Evolutionary conservation across 2,888 invertebrate genomes (phyloP).

Genomic region (Embidobia sp.): DNA sequence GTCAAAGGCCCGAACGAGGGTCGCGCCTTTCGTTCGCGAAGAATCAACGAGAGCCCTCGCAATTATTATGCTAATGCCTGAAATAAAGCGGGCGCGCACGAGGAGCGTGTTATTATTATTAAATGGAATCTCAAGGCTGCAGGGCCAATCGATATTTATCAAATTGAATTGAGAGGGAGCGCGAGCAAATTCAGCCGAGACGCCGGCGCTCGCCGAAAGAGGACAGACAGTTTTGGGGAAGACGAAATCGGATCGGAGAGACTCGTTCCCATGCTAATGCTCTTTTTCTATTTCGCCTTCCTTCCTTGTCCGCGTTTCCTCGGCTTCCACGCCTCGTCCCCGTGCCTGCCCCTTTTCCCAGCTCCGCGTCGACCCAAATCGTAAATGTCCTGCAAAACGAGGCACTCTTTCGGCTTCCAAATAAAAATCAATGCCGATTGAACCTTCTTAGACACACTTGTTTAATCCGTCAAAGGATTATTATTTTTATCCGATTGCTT

Average conservation of each 20-base stretch:
- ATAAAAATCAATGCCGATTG: slow-evolving; percentile 46
- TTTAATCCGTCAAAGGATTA: no score
- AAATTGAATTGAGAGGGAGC: slow-evolving; percentile 71
- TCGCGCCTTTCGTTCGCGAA: no score
- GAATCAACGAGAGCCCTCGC: slow-evolving; percentile 59
- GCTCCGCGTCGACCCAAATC: slow-evolving; percentile 56
- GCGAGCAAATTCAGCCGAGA: slow-evolving; percentile 38
- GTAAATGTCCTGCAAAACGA: slow-evolving; percentile 59
- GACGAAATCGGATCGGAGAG: slow-evolving; percentile 63
- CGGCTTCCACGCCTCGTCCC: slow-evolving; percentile 50
- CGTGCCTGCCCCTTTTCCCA: background rate
- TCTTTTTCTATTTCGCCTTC: slow-evolving; percentile 55
- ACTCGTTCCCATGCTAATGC: slow-evolving; percentile 72
- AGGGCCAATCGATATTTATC: slow-evolving; percentile 76
- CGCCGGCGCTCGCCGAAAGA: slow-evolving; percentile 33
- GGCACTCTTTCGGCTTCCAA: slow-evolving; percentile 27
- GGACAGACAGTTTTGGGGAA: slow-evolving; percentile 53
- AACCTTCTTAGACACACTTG: no score
- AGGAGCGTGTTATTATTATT: slow-evolving; percentile 72
- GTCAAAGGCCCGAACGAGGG: no score
- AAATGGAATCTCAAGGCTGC: slow-evolving; percentile 77
- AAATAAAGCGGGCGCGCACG: slow-evolving; percentile 66
- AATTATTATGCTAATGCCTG: slow-evolving; percentile 79
- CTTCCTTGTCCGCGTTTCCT: slow-evolving; percentile 50
- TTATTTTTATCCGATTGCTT: no score